phyloP scores from a whole-genome alignment of 2,797 vertebrate genomes.

The Galaxias olidus region DNA sequence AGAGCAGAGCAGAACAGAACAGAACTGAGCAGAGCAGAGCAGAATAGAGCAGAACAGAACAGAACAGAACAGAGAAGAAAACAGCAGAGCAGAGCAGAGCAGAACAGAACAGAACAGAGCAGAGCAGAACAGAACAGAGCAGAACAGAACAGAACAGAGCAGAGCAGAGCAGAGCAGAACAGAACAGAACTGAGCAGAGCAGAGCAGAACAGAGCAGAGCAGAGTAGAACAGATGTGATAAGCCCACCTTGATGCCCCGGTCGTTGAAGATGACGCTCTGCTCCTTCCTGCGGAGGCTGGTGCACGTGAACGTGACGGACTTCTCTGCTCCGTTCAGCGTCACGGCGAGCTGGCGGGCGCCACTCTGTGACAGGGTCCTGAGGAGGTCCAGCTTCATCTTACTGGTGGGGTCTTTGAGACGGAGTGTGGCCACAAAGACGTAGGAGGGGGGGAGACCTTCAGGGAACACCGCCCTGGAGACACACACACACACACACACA shows the following conservation, averaged over 20 bases:
- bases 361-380: conserved; percentile 79
- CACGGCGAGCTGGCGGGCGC: conserved; percentile 81
- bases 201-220: too few species aligned
- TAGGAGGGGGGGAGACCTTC: conserved; percentile 87
- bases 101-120: too few species aligned
- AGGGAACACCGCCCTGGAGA: conserved; percentile 80
- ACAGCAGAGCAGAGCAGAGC: too few species aligned
- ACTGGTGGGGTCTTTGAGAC: conserved; percentile 74
- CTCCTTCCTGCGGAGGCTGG: conserved; percentile 58
- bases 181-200: neutral
- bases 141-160: too few species aligned
- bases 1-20: too few species aligned
- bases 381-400: conserved; percentile 84
- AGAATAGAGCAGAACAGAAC: too few species aligned
- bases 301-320: conserved; percentile 78
- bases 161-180: neutral
- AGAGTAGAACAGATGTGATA: neutral
- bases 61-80: too few species aligned
- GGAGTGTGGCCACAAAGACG: conserved; percentile 84
- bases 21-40: too few species aligned
- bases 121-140: neutral
- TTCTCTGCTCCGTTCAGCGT: conserved; percentile 80
- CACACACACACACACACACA: too few species aligned
- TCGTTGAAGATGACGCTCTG: conserved; percentile 60
- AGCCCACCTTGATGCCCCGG: conserved; percentile 59